Base-by-base conservation (phyloP, 2,797 vertebrate genomes). In the Pterois miles region DNA sequence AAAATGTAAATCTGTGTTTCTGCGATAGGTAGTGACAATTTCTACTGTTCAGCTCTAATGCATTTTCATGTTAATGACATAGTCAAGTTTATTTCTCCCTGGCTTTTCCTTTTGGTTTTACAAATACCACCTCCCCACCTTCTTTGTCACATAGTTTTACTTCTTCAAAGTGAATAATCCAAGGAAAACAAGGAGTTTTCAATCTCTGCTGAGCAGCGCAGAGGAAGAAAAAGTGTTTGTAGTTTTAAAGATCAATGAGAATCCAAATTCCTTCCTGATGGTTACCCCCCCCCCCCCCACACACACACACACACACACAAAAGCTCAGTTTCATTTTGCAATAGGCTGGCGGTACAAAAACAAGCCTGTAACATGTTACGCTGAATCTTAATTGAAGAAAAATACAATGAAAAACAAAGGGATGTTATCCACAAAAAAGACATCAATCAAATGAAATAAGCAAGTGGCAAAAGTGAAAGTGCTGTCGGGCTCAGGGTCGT, bases 361-460 rank as follows among this genome's bases (percentile, higher is more conserved):
- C 70, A 89, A 38, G 58, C n/a, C n/a, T n/a, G n/a, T n/a, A 72
- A 69, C 66, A 7, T 65, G 83, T 84, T 78, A 76, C 18, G 29
- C 40, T 70, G 84, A 86, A 86, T 90, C 27, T 64, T 86, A 87
- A 92, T 91, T 91, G 86, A 14, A 65, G 80, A 81, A n/a, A 80
- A 75, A 56, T 72, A 65, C 63, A 33, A 59, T 50, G 54, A 68
- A 83, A 79, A 89, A 86, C 63, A 89, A 86, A 85, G 53, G 54
- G 43, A 81, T 84, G 76, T 80, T 79, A 84, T 86, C 78, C 84
- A 59, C 71, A 70, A 80, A 91, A 23, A 92, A 89, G 46, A 77
- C 38, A 85, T 93, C 83, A 90, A 87, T 92, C 78, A 92, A 85
- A 86, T 71, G 64, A 83, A 92, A 91, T 80, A 85, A 84, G 84